Evolutionary conservation across 2,113 vertebrate species (phyloP).

Genomic region (Hippoglossus stenolepis): DNA sequence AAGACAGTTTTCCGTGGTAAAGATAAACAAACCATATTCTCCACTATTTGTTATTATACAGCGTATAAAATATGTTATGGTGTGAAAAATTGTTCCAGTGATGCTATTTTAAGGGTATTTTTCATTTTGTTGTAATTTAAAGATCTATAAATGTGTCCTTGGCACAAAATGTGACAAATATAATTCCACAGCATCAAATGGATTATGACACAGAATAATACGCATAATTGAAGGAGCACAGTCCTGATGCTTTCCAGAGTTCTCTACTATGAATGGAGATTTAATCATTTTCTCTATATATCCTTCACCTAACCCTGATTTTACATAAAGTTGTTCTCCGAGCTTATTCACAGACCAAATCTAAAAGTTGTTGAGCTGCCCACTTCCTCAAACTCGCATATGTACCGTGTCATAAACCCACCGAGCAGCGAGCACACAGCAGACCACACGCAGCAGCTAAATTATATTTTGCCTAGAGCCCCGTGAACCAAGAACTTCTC

Average conservation of each 20-base stretch:
- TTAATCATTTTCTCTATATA: not conserved
- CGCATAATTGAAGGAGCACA: too few relatives aligned
- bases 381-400: not conserved
- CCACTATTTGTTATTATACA: too few relatives aligned
- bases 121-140: too few relatives aligned
- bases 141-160: too few relatives aligned
- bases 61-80: too few relatives aligned
- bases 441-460: constrained; percentile 28
- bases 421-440: constrained; percentile 1
- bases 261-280: not conserved
- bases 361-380: not conserved
- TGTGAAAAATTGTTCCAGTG: too few relatives aligned
- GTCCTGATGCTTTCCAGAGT: not conserved
- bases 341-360: not conserved
- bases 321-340: not conserved
- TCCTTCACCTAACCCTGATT: not conserved
- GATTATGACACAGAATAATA: too few relatives aligned
- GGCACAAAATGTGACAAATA: too few relatives aligned
- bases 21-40: too few relatives aligned
- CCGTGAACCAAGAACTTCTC: not conserved
- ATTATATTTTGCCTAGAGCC: constrained; percentile 38
- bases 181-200: too few relatives aligned
- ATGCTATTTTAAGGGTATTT: too few relatives aligned
- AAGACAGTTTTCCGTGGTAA: too few relatives aligned
- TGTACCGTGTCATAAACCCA: not conserved